Percentiles rank a stretch among this genome's conserved stretches.
These are phyloP conservation scores for Hesperia comma DNA, from an alignment of 2,888 invertebrate species.

Conservation along the genomic window DNA sequence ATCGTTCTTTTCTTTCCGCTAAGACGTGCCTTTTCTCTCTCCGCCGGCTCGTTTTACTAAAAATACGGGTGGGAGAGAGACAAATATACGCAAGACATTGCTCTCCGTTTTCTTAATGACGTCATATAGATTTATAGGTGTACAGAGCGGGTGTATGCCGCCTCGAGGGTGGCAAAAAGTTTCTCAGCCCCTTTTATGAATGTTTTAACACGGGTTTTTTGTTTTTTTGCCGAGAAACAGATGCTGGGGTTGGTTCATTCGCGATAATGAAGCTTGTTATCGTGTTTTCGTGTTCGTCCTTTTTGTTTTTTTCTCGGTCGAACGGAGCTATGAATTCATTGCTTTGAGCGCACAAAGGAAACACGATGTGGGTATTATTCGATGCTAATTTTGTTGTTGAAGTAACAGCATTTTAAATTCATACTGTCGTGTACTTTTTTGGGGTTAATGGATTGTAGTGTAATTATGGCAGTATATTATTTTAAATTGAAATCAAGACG, in stretches of 20 bases:
- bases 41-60: constrained; percentile 43
- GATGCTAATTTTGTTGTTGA: not conserved
- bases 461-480: too few species aligned
- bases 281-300: constrained; percentile 25
- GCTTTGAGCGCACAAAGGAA: not conserved
- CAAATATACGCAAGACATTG: constrained; percentile 71
- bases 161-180: constrained; percentile 64
- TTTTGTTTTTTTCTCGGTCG: constrained; percentile 26
- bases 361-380: constrained; percentile 12
- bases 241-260: constrained; percentile 35
- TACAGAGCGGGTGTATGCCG: constrained; percentile 58
- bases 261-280: constrained; percentile 40
- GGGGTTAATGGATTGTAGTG: too few species aligned
- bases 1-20: constrained; percentile 62
- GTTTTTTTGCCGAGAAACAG: constrained; percentile 39
- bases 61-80: constrained; percentile 61
- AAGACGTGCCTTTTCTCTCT: constrained; percentile 67
- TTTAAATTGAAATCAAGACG: too few species aligned
- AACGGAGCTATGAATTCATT: constrained; percentile 28
- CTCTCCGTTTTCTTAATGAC: constrained; percentile 80
- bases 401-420: constrained; percentile 4
- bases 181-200: constrained; percentile 67
- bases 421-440: not conserved
- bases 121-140: constrained; percentile 82
- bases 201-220: constrained; percentile 59